A percentile compares a stretch with the other conserved stretches of the same genome.
Evolutionary conservation across 2,113 vertebrate species (phyloP).

Genomic region (Megaptera novaeangliae): DNA sequence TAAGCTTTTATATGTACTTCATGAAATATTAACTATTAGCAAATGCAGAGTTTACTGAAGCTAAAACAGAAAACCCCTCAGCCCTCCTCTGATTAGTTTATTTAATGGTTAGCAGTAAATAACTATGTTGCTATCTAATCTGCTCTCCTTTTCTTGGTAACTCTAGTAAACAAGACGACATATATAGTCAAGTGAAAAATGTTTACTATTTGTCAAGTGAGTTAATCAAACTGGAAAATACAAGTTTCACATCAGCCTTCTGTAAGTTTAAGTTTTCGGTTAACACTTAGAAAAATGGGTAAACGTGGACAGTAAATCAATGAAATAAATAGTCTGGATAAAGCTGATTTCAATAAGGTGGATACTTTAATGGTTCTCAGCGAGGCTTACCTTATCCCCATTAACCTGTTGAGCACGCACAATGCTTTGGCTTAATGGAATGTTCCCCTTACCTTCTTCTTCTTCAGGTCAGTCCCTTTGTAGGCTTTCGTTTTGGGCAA

Average conservation of each 20-base stretch:
- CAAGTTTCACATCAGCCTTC: background rate
- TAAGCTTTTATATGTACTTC: conserved; percentile 1
- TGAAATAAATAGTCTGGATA: background rate
- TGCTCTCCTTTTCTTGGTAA: conserved; percentile 40
- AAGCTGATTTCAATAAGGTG: background rate
- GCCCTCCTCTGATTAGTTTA: background rate
- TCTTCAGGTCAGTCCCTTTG: background rate
- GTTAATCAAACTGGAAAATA: conserved; percentile 16
- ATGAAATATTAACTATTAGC: background rate
- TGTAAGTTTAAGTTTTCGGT: conserved; percentile 17
- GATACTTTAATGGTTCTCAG: background rate
- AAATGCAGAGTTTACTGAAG: conserved; percentile 4
- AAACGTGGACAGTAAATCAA: background rate
- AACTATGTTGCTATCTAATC: background rate
- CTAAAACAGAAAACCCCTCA: background rate
- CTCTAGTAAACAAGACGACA: background rate
- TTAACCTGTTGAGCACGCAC: background rate
- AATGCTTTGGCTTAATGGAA: background rate
- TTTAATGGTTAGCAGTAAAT: background rate
- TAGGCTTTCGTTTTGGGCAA: background rate
- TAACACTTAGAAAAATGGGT: background rate
- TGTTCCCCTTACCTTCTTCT: background rate
- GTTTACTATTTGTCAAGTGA: background rate
- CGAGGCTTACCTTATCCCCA: background rate
- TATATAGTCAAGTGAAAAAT: conserved; percentile 6